A percentile compares a stretch with the other conserved stretches of the same genome.
Conservation (phyloP, 2,888 invertebrate genomes). For the Brachypalpus laphriformis region DNA sequence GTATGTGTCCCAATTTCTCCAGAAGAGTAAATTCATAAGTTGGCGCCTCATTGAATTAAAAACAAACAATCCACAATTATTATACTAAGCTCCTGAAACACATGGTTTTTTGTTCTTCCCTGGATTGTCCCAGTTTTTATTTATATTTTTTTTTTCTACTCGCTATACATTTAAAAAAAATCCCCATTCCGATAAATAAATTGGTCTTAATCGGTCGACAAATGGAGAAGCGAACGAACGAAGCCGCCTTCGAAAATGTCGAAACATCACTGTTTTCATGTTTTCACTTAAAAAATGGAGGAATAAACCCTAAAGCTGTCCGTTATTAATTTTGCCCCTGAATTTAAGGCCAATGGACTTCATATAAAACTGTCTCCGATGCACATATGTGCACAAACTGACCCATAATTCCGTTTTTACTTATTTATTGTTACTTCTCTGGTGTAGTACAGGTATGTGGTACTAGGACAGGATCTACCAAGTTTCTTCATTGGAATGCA, state of each 20-base stretch:
- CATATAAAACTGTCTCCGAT: slow-evolving; percentile 44
- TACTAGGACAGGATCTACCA: slow-evolving; percentile 12
- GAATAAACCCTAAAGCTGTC: slow-evolving; percentile 8
- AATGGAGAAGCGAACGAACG: slow-evolving; percentile 15
- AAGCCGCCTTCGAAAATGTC: slow-evolving; percentile 14
- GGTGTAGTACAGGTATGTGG: background rate
- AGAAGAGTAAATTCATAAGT: too few relatives aligned
- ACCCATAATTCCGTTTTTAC: too few relatives aligned
- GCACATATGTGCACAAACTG: background rate
- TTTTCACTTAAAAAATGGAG: background rate
- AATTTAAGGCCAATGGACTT: slow-evolving; percentile 61
- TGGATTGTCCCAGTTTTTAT: too few relatives aligned
- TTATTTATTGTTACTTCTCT: background rate
- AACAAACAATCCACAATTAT: too few relatives aligned
- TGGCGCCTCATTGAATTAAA: too few relatives aligned
- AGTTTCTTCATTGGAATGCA: slow-evolving; percentile 3
- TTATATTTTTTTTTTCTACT: background rate
- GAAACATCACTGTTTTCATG: slow-evolving; percentile 1
- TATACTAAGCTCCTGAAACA: too few relatives aligned
- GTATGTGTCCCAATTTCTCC: too few relatives aligned
- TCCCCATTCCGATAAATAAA: background rate
- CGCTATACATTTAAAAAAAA: slow-evolving; percentile 8
- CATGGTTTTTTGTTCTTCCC: too few relatives aligned
- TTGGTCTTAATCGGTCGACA: slow-evolving; percentile 43
- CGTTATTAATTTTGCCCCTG: slow-evolving; percentile 35